Conservation (phyloP, 2,113 vertebrate species). For the Galbula dea region DNA sequence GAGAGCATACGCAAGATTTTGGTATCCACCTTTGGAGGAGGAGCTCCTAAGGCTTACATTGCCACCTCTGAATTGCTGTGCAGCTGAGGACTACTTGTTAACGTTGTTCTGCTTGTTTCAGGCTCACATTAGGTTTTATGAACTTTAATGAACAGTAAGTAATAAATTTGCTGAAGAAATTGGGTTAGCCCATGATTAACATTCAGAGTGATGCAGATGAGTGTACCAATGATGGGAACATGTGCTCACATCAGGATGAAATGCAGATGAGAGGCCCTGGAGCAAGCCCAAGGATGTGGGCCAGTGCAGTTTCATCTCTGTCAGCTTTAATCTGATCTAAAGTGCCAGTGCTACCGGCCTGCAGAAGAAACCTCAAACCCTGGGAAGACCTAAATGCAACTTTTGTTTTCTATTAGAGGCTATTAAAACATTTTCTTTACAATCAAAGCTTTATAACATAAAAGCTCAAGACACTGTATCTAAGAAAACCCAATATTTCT, state of each 20-base stretch:
- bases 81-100: conserved; percentile 16
- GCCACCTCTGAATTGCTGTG: neutral
- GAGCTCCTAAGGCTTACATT: neutral
- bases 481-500: neutral
- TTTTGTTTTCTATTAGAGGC: neutral
- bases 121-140: conserved; percentile 60
- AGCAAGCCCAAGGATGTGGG: conserved; percentile 79
- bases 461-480: neutral
- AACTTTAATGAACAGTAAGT: conserved; percentile 78
- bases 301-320: conserved; percentile 76
- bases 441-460: neutral
- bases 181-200: conserved; percentile 80
- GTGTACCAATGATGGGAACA: conserved; percentile 76
- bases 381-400: conserved; percentile 29
- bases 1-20: neutral
- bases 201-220: conserved; percentile 73
- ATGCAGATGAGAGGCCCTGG: conserved; percentile 78
- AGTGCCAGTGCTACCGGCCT: conserved; percentile 20
- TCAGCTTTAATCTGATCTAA: conserved; percentile 78
- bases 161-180: conserved; percentile 77
- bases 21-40: neutral
- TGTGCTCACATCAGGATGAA: conserved; percentile 78
- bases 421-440: conserved; percentile 34
- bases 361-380: conserved; percentile 50
- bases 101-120: conserved; percentile 46